Evolutionary conservation across 2,113 vertebrate species (phyloP), one percentile per base, ranked within the genome.

Genomic region (Arvicanthis niloticus): DNA sequence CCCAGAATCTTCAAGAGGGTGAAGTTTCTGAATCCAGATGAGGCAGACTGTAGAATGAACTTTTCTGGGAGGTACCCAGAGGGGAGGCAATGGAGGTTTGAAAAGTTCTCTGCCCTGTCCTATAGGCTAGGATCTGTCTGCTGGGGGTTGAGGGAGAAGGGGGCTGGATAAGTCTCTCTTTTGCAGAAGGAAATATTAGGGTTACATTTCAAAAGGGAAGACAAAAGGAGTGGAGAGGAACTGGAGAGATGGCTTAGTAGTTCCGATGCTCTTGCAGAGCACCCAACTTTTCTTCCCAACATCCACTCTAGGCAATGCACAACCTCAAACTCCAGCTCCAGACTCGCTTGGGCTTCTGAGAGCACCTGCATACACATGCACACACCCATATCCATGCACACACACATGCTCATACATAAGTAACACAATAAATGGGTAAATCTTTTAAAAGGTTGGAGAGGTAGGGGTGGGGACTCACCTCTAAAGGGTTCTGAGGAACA

Each of bases 201-300:
- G 40, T 82, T 95, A 21, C 1, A 56, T 89, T 93, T 93, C 91
- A 68, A 70, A 93, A 76, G n/a, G 4, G 19, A 91, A 94, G 76
- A 31, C 60, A 12, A 72, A 91, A 48, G 48, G 24, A 77, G 12
- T 48, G 26, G 42, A 45, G 73, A 45, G 22, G 73, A 10, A 4
- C 10, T 29, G 1, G 24, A 76, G 75, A 45, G 75, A 48, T 29
- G 22, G 11, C 75, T 16, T 15, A 31, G 42, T 77, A 42, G 75
- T 48, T 77, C 16, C 7, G 42, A 77, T 29, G 13, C 5, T 31
- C 72, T 75, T 75, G 10, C 9, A 42, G 40, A 13, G 21, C 4
- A 19, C 22, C 21, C 40, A 75, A 42, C 40, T 26, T 75, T 10
- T 75, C 9, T 42, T 75, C 40, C 10, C 72, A 42, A 0, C 40